Evolutionary conservation across 1,140 invertebrate species (phyloP).

Genomic region (Drosophila pandora): DNA sequence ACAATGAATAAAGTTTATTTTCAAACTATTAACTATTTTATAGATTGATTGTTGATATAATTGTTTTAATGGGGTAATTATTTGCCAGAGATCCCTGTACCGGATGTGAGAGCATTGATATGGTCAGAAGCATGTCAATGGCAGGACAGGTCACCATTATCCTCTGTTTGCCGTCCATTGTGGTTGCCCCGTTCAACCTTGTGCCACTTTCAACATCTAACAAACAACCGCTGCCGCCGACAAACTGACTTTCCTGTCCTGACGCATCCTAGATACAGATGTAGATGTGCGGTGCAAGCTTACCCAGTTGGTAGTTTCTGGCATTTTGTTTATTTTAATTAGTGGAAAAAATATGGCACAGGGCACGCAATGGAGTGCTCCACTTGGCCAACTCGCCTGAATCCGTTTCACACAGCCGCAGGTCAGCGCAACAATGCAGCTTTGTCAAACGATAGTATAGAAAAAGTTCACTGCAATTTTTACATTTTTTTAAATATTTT

Average conservation of each 20-base stretch:
- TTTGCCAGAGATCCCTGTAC: slow-evolving; percentile 11
- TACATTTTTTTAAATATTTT: not conserved
- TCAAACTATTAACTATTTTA: not conserved
- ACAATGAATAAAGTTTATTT: not conserved
- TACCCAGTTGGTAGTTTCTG: slow-evolving; percentile 54
- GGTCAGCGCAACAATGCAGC: slow-evolving; percentile 65
- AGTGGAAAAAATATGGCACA: slow-evolving; percentile 77
- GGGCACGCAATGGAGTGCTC: slow-evolving; percentile 72
- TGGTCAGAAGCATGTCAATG: slow-evolving; percentile 42
- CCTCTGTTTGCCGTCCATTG: slow-evolving; percentile 36
- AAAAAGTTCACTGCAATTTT: slow-evolving; percentile 18
- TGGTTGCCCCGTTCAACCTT: slow-evolving; percentile 60
- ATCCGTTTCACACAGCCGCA: slow-evolving; percentile 71
- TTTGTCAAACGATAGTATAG: slow-evolving; percentile 46
- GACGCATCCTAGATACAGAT: slow-evolving; percentile 38
- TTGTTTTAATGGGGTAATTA: slow-evolving; percentile 9
- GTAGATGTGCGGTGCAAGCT: slow-evolving; percentile 20
- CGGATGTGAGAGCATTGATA: slow-evolving; percentile 21
- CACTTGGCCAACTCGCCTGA: slow-evolving; percentile 61
- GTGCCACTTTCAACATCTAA: slow-evolving; percentile 57
- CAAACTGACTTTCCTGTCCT: slow-evolving; percentile 61
- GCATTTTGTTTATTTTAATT: slow-evolving; percentile 81
- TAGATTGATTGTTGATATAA: slow-evolving; percentile 12
- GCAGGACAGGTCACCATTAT: slow-evolving; percentile 26
- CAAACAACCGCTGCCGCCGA: slow-evolving; percentile 23